These are phyloP conservation scores for Apus apus DNA, from an alignment of 2,113 vertebrate genomes.

Conservation along the genomic window DNA sequence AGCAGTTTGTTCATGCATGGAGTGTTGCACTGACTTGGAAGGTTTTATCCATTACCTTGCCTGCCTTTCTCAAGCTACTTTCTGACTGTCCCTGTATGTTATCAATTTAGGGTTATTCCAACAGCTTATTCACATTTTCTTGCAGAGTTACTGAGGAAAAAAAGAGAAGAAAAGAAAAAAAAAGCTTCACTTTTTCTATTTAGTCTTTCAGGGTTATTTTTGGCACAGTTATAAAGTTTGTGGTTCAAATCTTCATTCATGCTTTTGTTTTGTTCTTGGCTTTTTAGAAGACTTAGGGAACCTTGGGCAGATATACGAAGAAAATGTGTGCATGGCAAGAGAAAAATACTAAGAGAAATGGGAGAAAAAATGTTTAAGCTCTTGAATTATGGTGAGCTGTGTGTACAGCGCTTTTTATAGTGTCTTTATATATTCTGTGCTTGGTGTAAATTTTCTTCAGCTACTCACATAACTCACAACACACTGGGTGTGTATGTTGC, in stretches of 20 bases:
- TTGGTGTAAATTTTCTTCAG: slow-evolving; percentile 46
- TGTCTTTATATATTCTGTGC: not conserved
- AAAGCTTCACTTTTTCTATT: not conserved
- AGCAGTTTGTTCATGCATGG: not conserved
- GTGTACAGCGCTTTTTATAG: not conserved
- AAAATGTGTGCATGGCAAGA: not conserved
- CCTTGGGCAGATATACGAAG: slow-evolving; percentile 11
- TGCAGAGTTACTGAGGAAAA: not conserved
- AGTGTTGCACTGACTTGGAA: not conserved
- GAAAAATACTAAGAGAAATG: slow-evolving; percentile 12
- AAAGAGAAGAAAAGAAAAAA: not conserved
- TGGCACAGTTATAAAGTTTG: not conserved
- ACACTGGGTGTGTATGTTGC: slow-evolving; percentile 29
- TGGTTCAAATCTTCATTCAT: not conserved
- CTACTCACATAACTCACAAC: slow-evolving; percentile 35
- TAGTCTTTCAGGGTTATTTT: not conserved
- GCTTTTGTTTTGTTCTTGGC: slow-evolving; percentile 11
- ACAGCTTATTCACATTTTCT: not conserved
- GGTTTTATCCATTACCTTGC: not conserved
- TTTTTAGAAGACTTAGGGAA: slow-evolving; percentile 15
- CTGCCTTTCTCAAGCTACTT: slow-evolving; percentile 16
- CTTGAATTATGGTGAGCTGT: slow-evolving; percentile 12
- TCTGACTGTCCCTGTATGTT: not conserved
- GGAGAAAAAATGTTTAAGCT: slow-evolving; percentile 9
- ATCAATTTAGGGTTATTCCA: not conserved